A percentile compares a stretch with the other conserved stretches of the same genome.
Evolutionary conservation across 2,113 vertebrate species (phyloP).

Genomic region (Paradoxurus hermaphroditus): DNA sequence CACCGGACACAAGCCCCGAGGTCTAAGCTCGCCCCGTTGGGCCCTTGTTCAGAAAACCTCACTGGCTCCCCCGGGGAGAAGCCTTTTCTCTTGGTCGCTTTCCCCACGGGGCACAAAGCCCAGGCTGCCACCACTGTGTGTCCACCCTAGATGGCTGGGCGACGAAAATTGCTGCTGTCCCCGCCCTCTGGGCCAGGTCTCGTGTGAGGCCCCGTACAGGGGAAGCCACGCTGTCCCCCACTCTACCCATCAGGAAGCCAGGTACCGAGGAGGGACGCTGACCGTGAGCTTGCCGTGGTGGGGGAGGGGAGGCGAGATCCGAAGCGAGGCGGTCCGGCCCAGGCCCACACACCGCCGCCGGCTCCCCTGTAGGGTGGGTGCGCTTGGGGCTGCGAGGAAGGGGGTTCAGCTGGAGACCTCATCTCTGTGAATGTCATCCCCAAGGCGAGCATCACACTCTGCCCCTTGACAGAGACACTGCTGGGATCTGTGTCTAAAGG

Average conservation of each 20-base stretch:
- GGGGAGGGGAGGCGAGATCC: background rate
- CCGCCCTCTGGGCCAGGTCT: background rate
- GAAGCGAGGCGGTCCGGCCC: background rate
- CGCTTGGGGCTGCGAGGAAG: background rate
- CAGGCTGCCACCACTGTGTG: no score
- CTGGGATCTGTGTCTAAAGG: background rate
- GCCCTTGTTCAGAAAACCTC: background rate
- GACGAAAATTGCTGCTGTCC: fast-evolving
- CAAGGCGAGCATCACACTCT: fast-evolving
- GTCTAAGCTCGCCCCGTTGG: background rate
- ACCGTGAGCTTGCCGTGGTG: fast-evolving
- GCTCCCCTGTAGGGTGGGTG: background rate
- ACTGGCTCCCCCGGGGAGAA: background rate
- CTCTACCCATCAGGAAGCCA: fast-evolving
- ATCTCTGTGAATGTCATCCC: background rate
- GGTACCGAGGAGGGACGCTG: background rate
- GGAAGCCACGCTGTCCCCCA: background rate
- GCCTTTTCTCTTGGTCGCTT: background rate
- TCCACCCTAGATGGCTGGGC: background rate
- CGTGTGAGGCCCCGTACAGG: background rate
- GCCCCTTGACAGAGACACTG: background rate
- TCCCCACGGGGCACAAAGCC: background rate
- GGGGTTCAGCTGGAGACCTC: background rate
- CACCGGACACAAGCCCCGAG: background rate
- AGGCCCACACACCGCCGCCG: background rate